Evolutionary conservation across 2,797 vertebrate genomes (phyloP).

Genomic region (Philypnodon macrostomus): DNA sequence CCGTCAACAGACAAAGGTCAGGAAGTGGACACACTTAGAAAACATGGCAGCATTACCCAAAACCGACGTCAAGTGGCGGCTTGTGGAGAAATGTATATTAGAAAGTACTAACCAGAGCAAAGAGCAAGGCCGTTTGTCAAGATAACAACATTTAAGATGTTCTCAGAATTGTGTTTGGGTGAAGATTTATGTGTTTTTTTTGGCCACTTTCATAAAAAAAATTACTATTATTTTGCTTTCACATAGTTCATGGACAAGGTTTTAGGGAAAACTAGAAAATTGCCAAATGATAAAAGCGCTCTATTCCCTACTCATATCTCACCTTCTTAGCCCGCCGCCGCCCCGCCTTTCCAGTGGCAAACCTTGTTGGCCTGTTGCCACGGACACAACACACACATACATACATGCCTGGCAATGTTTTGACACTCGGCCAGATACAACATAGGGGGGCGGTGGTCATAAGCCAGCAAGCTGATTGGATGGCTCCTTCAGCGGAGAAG

Average conservation of each 20-base stretch:
- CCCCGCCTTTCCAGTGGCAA: conserved; percentile 42
- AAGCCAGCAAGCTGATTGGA: conserved; percentile 57
- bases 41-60: conserved; percentile 27
- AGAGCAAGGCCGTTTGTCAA: not conserved
- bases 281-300: not conserved
- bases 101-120: not conserved
- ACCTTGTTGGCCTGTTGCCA: conserved; percentile 61
- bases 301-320: not conserved
- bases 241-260: no score
- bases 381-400: conserved; percentile 39
- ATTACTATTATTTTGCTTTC: no score
- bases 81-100: not conserved
- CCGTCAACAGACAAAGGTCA: conserved; percentile 28
- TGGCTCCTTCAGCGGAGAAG: conserved; percentile 28
- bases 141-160: no score
- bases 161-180: no score
- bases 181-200: no score
- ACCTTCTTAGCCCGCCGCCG: not conserved
- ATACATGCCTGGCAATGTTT: conserved; percentile 65
- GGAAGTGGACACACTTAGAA: conserved; percentile 18
- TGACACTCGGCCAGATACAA: conserved; percentile 69
- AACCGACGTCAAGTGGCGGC: conserved; percentile 21
- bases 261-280: no score
- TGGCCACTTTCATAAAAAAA: no score
- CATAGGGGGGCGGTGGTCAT: conserved; percentile 59